Evolutionary conservation across 2,797 vertebrate genomes (phyloP), one percentile per base, ranked within the genome.

Genomic region (Choloepus didactylus): DNA sequence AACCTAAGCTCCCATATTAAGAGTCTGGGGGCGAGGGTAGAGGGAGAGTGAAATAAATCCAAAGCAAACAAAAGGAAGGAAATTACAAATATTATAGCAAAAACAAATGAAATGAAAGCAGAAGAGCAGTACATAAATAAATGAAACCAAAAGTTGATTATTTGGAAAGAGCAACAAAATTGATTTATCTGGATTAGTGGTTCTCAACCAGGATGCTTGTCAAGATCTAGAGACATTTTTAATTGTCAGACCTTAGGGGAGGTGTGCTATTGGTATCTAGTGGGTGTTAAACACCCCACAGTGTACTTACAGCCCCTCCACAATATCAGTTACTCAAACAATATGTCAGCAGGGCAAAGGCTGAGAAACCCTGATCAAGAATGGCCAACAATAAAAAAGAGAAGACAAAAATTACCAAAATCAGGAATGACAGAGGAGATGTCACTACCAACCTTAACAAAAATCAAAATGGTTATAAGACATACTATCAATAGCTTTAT

Each of bases 61-160:
- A 87, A 96, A 91, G 18, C 23, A 93, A 89, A 72, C n/a, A 85
- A 31, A 91, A 66, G 6, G 25, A 83, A 69, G 3, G 9, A 72
- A 72, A 70, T 80, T 35, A 62, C 35, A 79, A 81, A 76, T 21
- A 93, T 38, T 35, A 82, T 56, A 91, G 9, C 8, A 89, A 41
- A 54, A 4, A 23, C 9, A 9, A 31, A 27, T 73, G 56, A 94
- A 94, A 80, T 51, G 80, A 72, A 90, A 90, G 35, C 0, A 88
- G 49, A 89, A 72, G 44, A 81, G 69, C 79, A 31, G 29, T 76
- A 51, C 14, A 27, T 64, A 85, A 93, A 76, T 75, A 21, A 81
- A 35, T 91, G 23, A 79, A 89, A 75, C 83, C 6, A 44, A 81
- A 94, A 82, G 21, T 59, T 82, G 44, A 10, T 64, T 86, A 19